phyloP scores from a whole-genome alignment of 2,797 vertebrate species.

The Pseudomugil tenellus region DNA sequence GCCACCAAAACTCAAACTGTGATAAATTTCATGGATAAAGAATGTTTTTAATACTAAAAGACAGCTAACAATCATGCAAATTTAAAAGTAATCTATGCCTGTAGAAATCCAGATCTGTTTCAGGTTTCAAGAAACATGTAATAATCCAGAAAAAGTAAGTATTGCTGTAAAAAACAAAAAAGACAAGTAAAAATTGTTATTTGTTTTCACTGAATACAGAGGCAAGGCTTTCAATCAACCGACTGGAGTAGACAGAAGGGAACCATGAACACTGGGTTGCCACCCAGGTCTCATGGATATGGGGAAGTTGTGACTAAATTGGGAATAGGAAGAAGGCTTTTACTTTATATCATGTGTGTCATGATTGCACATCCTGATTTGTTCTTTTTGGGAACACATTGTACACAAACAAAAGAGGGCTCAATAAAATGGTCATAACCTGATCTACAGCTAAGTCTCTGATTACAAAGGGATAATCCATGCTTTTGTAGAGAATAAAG shows the following conservation, averaged over 20 bases:
- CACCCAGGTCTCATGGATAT: conserved; percentile 81
- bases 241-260: conserved; percentile 66
- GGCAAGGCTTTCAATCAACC: conserved; percentile 25
- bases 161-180: neutral
- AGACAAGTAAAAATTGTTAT: neutral
- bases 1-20: conserved; percentile 22
- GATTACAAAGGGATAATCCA: conserved; percentile 2
- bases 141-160: neutral
- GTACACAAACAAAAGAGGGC: conserved; percentile 68
- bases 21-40: neutral
- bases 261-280: conserved; percentile 73
- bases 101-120: conserved; percentile 4
- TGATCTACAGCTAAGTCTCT: conserved; percentile 14
- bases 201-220: conserved; percentile 11
- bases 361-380: conserved; percentile 85
- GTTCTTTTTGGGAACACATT: conserved; percentile 80
- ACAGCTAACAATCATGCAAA: conserved; percentile 12
- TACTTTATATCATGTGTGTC: conserved; percentile 81
- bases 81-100: neutral
- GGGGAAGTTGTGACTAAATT: conserved; percentile 86
- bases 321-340: conserved; percentile 84
- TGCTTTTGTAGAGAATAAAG: conserved; percentile 4
- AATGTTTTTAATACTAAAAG: neutral
- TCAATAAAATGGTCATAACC: conserved; percentile 46
- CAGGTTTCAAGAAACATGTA: neutral